phyloP scores from a whole-genome alignment of 2,888 invertebrate species.

The Ptilodon capucinus region DNA sequence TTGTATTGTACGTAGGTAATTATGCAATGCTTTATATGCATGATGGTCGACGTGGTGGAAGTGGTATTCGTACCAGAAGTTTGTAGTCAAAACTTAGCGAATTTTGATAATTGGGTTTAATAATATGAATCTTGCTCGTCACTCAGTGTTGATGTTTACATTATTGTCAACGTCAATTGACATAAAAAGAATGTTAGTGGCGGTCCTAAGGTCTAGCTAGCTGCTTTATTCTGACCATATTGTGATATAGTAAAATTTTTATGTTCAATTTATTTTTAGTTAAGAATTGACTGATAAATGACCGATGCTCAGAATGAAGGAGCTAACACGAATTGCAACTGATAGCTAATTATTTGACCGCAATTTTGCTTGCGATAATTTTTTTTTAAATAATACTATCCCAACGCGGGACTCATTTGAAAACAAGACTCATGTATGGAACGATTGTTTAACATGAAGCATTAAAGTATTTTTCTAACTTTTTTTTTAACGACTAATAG shows the following conservation, averaged over 20 bases:
- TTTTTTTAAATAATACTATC: constrained; percentile 55
- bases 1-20: background rate
- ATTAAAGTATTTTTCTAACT: constrained; percentile 71
- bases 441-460: constrained; percentile 73
- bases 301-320: constrained; percentile 55
- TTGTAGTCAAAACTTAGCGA: background rate
- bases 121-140: background rate
- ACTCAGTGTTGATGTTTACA: background rate
- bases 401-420: constrained; percentile 50
- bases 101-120: background rate
- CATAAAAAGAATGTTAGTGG: constrained; percentile 43
- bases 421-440: constrained; percentile 64
- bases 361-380: constrained; percentile 69
- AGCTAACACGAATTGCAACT: constrained; percentile 58
- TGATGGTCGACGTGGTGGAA: background rate
- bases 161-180: background rate
- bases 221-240: constrained; percentile 52
- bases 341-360: constrained; percentile 70
- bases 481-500: constrained; percentile 32
- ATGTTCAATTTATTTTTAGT: constrained; percentile 67
- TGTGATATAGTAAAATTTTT: constrained; percentile 61
- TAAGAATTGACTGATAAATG: constrained; percentile 61
- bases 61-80: background rate
- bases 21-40: constrained; percentile 3
- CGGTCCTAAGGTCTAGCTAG: constrained; percentile 44